Conservation (phyloP, 2,888 invertebrate species). For the Sminthurides aquaticus region DNA sequence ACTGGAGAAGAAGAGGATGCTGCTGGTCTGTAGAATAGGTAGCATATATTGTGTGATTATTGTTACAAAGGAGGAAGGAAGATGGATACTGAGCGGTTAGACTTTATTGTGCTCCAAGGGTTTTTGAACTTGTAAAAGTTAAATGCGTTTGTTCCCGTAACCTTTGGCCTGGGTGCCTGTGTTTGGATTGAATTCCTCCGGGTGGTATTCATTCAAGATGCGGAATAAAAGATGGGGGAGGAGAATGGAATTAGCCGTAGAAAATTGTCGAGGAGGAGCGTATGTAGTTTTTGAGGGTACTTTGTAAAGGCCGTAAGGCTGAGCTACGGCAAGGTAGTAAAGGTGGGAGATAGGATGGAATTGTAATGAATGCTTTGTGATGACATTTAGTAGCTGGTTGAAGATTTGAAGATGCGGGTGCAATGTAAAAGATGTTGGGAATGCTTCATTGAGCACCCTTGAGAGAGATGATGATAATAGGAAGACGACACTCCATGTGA, state of each 20-base stretch:
- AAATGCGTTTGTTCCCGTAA: neutral
- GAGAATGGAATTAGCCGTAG: neutral
- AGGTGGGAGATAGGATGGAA: neutral
- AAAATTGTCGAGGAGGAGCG: neutral
- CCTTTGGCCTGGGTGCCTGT: neutral
- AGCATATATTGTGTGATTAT: neutral
- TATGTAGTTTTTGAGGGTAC: neutral
- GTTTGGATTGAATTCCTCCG: neutral
- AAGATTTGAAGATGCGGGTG: slow-evolving; percentile 7
- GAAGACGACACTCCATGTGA: slow-evolving; percentile 23
- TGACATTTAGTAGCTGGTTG: neutral
- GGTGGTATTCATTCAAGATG: neutral
- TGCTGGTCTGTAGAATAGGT: no score
- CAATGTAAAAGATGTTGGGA: neutral
- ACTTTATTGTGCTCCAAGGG: neutral
- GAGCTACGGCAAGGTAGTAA: no score
- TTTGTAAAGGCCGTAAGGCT: neutral
- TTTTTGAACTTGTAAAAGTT: neutral
- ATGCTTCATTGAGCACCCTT: slow-evolving; percentile 18
- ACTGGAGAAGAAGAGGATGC: no score
- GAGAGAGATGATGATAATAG: neutral
- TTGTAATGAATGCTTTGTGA: neutral
- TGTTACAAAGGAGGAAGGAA: neutral
- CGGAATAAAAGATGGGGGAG: neutral
- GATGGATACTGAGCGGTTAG: neutral